These are phyloP conservation scores for Plagodis pulveraria DNA, from an alignment of 2,888 invertebrate genomes.

Conservation along the genomic window DNA sequence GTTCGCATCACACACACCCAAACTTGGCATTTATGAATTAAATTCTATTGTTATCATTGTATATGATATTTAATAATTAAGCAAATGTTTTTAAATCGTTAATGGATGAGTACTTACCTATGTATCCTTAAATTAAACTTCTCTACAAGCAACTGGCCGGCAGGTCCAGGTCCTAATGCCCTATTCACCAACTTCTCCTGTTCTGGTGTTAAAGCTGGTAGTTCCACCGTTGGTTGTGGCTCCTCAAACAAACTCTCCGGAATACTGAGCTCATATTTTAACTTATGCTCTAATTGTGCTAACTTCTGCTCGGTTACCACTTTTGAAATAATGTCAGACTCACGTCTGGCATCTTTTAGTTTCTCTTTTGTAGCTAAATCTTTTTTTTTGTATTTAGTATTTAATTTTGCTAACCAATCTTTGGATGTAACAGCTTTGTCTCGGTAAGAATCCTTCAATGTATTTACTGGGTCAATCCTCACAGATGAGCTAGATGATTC, in stretches of 20 bases:
- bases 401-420: slow-evolving; percentile 83
- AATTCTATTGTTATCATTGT: no score
- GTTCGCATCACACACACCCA: no score
- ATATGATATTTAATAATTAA: no score
- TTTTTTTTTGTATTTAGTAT: slow-evolving; percentile 74
- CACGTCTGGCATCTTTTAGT: slow-evolving; percentile 74
- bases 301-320: slow-evolving; percentile 76
- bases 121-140: slow-evolving; percentile 80
- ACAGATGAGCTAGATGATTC: slow-evolving; percentile 71
- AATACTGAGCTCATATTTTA: slow-evolving; percentile 77
- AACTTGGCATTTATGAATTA: no score
- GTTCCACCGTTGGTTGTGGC: slow-evolving; percentile 66
- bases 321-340: slow-evolving; percentile 76
- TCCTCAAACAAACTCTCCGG: slow-evolving; percentile 79
- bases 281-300: slow-evolving; percentile 70
- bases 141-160: slow-evolving; percentile 87
- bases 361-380: slow-evolving; percentile 69
- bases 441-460: slow-evolving; percentile 83
- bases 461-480: slow-evolving; percentile 78
- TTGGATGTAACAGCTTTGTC: slow-evolving; percentile 75
- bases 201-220: slow-evolving; percentile 88
- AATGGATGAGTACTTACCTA: slow-evolving; percentile 54
- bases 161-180: slow-evolving; percentile 85
- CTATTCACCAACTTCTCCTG: slow-evolving; percentile 85
- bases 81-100: neutral